Base-by-base conservation (phyloP, 2,888 invertebrate species). In the Agapetus fuscipes region DNA sequence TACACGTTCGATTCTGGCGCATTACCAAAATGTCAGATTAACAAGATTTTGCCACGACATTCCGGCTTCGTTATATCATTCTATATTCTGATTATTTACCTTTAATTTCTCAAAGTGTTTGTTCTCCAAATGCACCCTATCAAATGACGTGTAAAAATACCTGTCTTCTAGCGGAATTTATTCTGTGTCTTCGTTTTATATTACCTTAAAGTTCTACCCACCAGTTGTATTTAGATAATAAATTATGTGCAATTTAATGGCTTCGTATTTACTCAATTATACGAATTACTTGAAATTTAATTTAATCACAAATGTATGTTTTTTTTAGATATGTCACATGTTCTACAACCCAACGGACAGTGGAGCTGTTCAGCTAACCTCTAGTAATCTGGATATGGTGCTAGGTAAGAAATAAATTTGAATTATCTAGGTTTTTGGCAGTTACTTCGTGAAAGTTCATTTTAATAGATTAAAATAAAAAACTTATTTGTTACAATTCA, bases 321-420 rank as follows among this genome's bases (percentile, higher is more conserved):
- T 30, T 30, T 38, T 41, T 32, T 17, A 47, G 47, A 34, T 48
- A 31, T 45, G 39, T 29, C 48, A 48, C 27, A 20, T 48, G 44
- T 80, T 82, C 66, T 80, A 80, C 60, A 82, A 81, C 59, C 83
- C 83, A 49, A 80, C 80, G 49, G 77, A 83, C 66, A 83, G 83
- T 62, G 88, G 84, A 42, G 88, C 89, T 48, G 79, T 87, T 38
- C 76, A 84, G 59, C 74, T 93, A 56, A 85, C 80, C 48, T 73
- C 78, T 62, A 74, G 79, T 59, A 88, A 85, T 67, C 75, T 90
- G 68, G 87, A 87, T 67, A 80, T 80, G 75, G 81, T 81, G 49
- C 71, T 89, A 73, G 86, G 89, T 88, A 66, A 76, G 73, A 56
- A 9, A 30, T 15, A 6, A 6, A n/a, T n/a, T n/a, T n/a, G n/a